Conservation (phyloP, 92 coral and sea anemone species). For the Zoanthus sociatus region DNA sequence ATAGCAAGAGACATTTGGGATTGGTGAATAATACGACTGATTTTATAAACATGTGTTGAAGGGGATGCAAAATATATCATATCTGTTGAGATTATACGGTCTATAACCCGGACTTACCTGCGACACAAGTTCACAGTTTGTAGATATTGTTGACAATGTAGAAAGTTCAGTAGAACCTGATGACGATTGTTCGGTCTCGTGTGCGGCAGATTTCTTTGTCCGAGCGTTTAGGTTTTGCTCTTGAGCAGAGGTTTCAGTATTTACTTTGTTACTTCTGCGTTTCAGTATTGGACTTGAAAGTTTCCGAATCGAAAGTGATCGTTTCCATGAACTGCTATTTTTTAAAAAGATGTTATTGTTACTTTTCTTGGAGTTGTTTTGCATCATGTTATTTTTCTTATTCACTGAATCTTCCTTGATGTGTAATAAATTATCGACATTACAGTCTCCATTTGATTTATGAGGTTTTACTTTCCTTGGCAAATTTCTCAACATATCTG, state of each 20-base stretch:
- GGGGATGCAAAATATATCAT: no score
- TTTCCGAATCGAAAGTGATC: neutral
- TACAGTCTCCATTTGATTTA: slow-evolving; percentile 5
- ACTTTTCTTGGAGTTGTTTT: neutral
- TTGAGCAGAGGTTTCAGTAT: neutral
- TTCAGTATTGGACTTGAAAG: neutral
- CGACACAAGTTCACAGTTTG: neutral
- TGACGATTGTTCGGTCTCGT: neutral
- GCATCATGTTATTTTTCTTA: neutral
- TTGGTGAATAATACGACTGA: no score
- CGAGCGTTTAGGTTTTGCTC: neutral
- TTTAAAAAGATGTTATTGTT: neutral
- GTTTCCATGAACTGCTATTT: neutral
- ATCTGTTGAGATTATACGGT: no score
- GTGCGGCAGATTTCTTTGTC: neutral
- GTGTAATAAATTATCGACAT: neutral
- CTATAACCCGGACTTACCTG: neutral
- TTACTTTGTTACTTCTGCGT: neutral
- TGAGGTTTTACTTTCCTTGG: slow-evolving; percentile 5
- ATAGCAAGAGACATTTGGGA: no score
- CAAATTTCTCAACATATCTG: slow-evolving; percentile 24
- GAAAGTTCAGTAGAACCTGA: neutral
- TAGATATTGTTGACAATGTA: neutral
- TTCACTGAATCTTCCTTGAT: neutral
- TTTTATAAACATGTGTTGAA: no score